Evolutionary conservation across 2,113 vertebrate genomes (phyloP).

Genomic region (Ceyx cyanopectus): DNA sequence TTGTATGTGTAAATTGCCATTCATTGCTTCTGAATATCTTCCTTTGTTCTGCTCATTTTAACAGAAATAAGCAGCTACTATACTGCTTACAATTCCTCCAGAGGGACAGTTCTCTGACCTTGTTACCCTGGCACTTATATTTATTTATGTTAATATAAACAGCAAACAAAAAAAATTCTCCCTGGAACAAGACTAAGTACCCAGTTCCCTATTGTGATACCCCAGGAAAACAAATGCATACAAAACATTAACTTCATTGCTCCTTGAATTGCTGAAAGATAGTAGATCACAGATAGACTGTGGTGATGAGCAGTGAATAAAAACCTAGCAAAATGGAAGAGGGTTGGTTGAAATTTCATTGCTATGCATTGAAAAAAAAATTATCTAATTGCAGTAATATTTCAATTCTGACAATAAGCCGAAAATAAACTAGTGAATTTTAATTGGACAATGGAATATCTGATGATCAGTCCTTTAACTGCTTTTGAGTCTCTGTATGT

Average conservation of each 20-base stretch:
- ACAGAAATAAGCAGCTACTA: background rate
- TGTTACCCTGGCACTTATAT: background rate
- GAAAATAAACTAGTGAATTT: background rate
- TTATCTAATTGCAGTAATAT: background rate
- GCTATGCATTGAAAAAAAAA: background rate
- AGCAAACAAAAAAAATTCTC: background rate
- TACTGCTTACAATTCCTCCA: background rate
- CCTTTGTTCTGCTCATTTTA: background rate
- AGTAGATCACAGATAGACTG: background rate
- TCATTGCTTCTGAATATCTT: background rate
- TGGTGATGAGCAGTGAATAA: background rate
- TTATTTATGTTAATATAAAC: background rate
- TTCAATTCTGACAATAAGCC: background rate
- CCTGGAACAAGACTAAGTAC: background rate
- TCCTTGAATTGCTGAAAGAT: background rate
- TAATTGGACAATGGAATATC: background rate
- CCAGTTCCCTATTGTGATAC: background rate
- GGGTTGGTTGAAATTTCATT: background rate
- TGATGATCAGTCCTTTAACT: background rate
- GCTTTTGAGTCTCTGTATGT: background rate
- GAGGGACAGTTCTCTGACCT: background rate
- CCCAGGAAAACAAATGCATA: background rate
- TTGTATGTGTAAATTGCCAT: background rate
- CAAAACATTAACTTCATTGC: background rate
- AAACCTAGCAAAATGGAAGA: background rate